A percentile compares a stretch with the other conserved stretches of the same genome.
phyloP scores from a whole-genome alignment of 1,140 invertebrate genomes.

The Sipha flava region DNA sequence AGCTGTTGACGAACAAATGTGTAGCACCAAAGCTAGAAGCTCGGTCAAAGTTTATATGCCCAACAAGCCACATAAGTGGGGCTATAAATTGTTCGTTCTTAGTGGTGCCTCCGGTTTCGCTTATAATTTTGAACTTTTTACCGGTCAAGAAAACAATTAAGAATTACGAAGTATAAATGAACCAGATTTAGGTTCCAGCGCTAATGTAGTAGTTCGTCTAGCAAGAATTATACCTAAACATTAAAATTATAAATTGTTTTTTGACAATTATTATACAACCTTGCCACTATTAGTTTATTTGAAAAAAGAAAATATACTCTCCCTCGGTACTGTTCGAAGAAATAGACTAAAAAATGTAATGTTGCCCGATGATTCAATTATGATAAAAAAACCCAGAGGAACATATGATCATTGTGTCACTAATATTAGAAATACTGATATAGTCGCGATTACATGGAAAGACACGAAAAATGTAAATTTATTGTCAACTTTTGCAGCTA shows the following conservation, averaged over 20 bases:
- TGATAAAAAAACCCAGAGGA: neutral
- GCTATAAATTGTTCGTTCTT: conserved; percentile 41
- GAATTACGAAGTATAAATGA: neutral
- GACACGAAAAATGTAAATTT: neutral
- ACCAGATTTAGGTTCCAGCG: neutral
- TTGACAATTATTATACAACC: neutral
- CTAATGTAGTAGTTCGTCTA: neutral
- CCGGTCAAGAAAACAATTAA: conserved; percentile 33
- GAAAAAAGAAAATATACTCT: neutral
- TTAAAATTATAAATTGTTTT: neutral
- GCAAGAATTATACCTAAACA: neutral
- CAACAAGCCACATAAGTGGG: conserved; percentile 34
- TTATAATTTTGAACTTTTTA: conserved; percentile 42
- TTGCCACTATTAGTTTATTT: neutral
- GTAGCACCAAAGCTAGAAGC: conserved; percentile 32
- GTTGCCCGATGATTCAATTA: neutral
- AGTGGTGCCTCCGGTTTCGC: conserved; percentile 40
- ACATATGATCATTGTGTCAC: neutral
- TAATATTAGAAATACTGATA: neutral
- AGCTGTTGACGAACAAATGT: conserved; percentile 32
- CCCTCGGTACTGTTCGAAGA: neutral
- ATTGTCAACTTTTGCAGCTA: neutral
- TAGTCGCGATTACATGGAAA: neutral
- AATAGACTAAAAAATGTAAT: neutral
- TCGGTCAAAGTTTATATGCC: conserved; percentile 34